Evolutionary conservation across 2,113 vertebrate species (phyloP), one percentile per base, ranked within the genome.

Genomic region (Otus sunia): DNA sequence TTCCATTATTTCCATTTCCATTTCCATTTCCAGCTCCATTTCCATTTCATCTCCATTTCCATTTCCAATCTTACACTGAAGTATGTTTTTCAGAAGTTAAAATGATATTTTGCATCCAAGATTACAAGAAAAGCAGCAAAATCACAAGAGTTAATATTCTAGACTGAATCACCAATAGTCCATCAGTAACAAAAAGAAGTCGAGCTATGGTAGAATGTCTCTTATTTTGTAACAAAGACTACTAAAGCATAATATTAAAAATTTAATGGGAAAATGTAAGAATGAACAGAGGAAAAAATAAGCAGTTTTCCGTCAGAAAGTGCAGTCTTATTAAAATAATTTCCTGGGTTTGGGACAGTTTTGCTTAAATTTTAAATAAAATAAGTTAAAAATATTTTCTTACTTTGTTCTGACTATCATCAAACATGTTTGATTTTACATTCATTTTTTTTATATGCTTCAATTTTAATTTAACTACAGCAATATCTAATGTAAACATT

Each of bases 371-470:
- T 89, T 27, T 60, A 76, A 68, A 64, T 0, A 1, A 63, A 85
- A 59, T 58, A 67, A n/a, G 4, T 60, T 52, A 12, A 64, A 86
- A 1, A 7, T 73, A 26, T 64, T 74, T 92, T 75, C 16, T 77
- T 52, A 6, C 2, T 64, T 41, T 75, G 11, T 55, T 92, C 27
- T 66, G 20, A 30, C 37, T 77, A 52, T 47, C 43, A 87, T 30
- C 4, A 56, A 66, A n/a, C 1, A 5, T 27, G 3, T 27, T 80
- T 83, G 14, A 0, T 18, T 64, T 68, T 47, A 26, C 10, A 60
- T 80, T 39, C 41, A 17, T 56, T 69, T 66, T 53, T 41, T 5
- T 6, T n/a, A 45, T 66, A 20, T 30, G 4, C 36, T 82, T 85
- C 43, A 78, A 36, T 15, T 55, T 30, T 8, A 6, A 62, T 71